These are phyloP conservation scores for Tiliacea citrago DNA, from an alignment of 2,888 invertebrate genomes.

Conservation along the genomic window DNA sequence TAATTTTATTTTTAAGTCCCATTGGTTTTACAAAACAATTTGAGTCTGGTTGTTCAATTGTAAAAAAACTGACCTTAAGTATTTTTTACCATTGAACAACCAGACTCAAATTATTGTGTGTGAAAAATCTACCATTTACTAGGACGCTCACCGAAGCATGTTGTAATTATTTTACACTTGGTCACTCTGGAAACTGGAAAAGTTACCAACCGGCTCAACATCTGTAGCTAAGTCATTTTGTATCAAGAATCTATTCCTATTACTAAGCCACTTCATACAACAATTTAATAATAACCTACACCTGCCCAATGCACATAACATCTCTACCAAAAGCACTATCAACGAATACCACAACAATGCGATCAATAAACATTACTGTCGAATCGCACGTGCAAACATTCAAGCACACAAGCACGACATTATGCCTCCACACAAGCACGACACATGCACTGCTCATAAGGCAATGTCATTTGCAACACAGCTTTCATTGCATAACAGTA, in stretches of 20 bases:
- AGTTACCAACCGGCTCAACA: background rate
- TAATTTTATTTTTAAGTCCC: too few relatives aligned
- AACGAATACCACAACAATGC: conserved; percentile 37
- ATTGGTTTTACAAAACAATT: too few relatives aligned
- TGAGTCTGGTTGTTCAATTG: too few relatives aligned
- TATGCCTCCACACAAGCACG: conserved; percentile 12
- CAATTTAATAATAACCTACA: conserved; percentile 8
- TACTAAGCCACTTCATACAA: background rate
- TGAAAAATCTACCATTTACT: background rate
- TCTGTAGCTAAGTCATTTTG: background rate
- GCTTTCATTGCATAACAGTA: conserved; percentile 53
- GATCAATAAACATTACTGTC: conserved; percentile 56
- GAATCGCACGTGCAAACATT: conserved; percentile 55
- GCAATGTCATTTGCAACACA: conserved; percentile 47
- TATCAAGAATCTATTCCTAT: background rate
- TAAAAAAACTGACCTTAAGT: too few relatives aligned
- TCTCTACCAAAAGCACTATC: conserved; percentile 8
- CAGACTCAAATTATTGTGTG: too few relatives aligned
- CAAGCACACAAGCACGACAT: conserved; percentile 44
- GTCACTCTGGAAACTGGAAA: background rate
- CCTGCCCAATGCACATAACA: conserved; percentile 4
- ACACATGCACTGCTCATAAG: conserved; percentile 23
- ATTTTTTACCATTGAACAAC: too few relatives aligned
- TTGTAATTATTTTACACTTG: background rate
- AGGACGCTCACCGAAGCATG: background rate